These are phyloP conservation scores for Fopius arisanus DNA, from an alignment of 1,140 invertebrate species.

Conservation along the genomic window DNA sequence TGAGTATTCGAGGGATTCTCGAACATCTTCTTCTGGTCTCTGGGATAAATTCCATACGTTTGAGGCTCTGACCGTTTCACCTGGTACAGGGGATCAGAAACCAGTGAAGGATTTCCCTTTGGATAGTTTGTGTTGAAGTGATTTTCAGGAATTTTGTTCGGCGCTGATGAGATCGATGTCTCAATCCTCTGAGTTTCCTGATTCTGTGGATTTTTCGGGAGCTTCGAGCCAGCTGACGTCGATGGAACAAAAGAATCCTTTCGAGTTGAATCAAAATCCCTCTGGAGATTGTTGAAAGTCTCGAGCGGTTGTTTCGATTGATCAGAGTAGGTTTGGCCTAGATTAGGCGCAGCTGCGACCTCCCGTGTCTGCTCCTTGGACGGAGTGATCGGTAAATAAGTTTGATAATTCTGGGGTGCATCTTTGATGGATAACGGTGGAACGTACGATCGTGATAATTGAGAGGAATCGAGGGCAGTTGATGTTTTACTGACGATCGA, in stretches of 20 bases:
- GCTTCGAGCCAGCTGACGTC: conserved; percentile 21
- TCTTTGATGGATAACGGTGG: too few relatives aligned
- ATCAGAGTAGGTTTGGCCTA: conserved; percentile 31
- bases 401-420: conserved; percentile 13
- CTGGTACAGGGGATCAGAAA: conserved; percentile 32
- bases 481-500: too few relatives aligned
- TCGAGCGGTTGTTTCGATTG: conserved; percentile 37
- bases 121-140: conserved; percentile 42
- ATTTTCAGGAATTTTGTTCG: conserved; percentile 48
- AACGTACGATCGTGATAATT: too few relatives aligned
- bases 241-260: conserved; percentile 36
- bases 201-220: conserved; percentile 30
- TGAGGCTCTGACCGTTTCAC: conserved; percentile 35
- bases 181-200: conserved; percentile 22
- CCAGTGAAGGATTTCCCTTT: conserved; percentile 31
- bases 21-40: conserved; percentile 42
- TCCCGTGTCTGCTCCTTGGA: not conserved
- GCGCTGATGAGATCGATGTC: conserved; percentile 33
- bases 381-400: not conserved
- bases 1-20: conserved; percentile 33
- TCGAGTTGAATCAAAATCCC: conserved; percentile 32
- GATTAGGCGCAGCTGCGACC: not conserved
- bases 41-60: conserved; percentile 38
- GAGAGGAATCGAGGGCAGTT: too few relatives aligned
- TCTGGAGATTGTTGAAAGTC: conserved; percentile 35